Conservation (phyloP, 1,140 invertebrate genomes). For the Goniozus legneri region DNA sequence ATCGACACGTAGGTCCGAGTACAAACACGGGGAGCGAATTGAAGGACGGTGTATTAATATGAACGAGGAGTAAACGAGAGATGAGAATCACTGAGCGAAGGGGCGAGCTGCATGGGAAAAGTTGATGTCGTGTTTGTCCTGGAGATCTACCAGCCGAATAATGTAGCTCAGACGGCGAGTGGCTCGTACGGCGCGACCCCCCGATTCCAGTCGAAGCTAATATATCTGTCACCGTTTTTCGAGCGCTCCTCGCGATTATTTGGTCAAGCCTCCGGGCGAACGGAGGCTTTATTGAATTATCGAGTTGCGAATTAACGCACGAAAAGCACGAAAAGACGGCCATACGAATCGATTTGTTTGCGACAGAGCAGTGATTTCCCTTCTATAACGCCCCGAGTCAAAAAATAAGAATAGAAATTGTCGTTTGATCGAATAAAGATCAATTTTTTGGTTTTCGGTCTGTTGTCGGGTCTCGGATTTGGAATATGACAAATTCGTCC, state of each 20-base stretch:
- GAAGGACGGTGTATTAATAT: constrained; percentile 9
- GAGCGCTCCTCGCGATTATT: constrained; percentile 19
- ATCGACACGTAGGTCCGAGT: no score
- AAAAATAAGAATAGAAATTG: no score
- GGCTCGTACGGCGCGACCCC: constrained; percentile 22
- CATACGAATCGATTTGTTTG: no score
- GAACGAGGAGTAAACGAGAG: background rate
- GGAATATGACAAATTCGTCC: no score
- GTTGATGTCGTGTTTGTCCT: constrained; percentile 50
- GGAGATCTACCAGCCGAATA: constrained; percentile 50
- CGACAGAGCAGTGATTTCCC: background rate
- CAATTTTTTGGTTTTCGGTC: no score
- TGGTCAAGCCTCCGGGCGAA: constrained; percentile 29
- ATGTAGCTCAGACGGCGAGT: constrained; percentile 40
- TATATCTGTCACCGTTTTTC: constrained; percentile 46
- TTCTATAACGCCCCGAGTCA: background rate
- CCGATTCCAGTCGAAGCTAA: constrained; percentile 51
- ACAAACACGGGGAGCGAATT: no score
- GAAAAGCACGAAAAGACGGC: constrained; percentile 8
- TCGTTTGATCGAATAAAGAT: no score
- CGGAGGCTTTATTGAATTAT: constrained; percentile 40
- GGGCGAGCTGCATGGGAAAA: constrained; percentile 47
- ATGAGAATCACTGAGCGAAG: constrained; percentile 43
- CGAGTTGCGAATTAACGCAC: constrained; percentile 27
- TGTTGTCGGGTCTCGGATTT: no score